These are phyloP conservation scores for Felis chaus DNA, from an alignment of 2,113 vertebrate species.

Conservation along the genomic window DNA sequence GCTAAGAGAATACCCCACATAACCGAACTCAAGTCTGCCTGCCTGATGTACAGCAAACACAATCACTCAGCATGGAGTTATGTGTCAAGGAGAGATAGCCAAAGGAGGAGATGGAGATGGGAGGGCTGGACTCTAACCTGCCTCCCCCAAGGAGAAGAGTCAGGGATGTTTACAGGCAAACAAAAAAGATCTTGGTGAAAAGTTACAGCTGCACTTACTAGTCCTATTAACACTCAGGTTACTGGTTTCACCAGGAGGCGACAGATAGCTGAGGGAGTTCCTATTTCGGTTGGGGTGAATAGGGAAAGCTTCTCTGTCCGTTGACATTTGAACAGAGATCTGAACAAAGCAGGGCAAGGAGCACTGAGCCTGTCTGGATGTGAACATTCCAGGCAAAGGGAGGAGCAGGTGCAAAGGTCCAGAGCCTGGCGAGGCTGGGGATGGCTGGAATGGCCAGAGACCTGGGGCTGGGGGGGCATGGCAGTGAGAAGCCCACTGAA, in stretches of 20 bases:
- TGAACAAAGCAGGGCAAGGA: background rate
- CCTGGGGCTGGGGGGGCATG: background rate
- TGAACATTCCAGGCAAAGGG: background rate
- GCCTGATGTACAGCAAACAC: background rate
- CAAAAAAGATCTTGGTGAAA: background rate
- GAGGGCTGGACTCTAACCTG: background rate
- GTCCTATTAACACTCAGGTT: background rate
- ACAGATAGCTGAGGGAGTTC: background rate
- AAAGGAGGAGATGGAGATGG: background rate
- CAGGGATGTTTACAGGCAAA: background rate
- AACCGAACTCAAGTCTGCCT: background rate
- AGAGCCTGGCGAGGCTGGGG: background rate
- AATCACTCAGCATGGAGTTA: background rate
- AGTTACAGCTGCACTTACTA: background rate
- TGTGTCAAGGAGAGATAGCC: background rate
- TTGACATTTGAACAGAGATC: background rate
- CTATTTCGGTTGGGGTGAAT: background rate
- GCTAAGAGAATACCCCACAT: background rate
- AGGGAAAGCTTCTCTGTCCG: background rate
- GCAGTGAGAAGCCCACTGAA: background rate
- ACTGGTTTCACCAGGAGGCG: background rate
- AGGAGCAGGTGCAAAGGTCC: background rate
- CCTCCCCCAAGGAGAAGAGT: background rate
- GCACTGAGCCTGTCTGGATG: background rate
- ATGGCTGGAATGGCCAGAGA: background rate